phyloP scores from a whole-genome alignment of 2,888 invertebrate genomes.

The Rhamnusium bicolor region DNA sequence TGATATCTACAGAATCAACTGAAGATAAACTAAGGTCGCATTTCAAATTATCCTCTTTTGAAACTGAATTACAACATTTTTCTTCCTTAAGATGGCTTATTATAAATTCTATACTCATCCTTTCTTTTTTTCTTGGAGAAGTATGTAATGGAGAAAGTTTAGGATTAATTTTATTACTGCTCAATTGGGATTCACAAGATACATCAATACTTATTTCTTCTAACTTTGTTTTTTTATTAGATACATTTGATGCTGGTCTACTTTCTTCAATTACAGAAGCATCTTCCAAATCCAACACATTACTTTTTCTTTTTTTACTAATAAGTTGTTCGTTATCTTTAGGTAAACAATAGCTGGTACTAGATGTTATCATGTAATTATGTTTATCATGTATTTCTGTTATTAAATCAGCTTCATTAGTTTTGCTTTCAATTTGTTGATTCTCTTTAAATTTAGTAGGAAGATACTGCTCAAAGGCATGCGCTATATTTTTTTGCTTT shows the following conservation, averaged over 20 bases:
- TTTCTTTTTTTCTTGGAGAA: slow-evolving; percentile 21
- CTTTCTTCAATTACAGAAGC: background rate
- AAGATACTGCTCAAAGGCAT: background rate
- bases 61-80: background rate
- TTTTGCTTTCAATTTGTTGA: background rate
- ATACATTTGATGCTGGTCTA: background rate
- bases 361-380: background rate
- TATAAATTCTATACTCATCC: slow-evolving; percentile 29
- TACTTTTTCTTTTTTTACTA: background rate
- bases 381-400: background rate
- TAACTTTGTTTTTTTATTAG: background rate
- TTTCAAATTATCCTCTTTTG: background rate
- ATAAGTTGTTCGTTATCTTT: background rate
- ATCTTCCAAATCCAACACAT: background rate
- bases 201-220: background rate
- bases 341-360: background rate
- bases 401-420: background rate
- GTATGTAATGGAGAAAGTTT: background rate
- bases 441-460: slow-evolving; percentile 5
- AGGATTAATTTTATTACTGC: background rate
- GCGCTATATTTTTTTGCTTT: slow-evolving; percentile 3
- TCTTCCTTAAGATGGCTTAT: slow-evolving; percentile 21
- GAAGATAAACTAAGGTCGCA: background rate
- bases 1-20: background rate
- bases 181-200: background rate